A percentile compares a stretch with the other conserved stretches of the same genome.
phyloP scores from a whole-genome alignment of 2,888 invertebrate species.

The Bellardia pandia region DNA sequence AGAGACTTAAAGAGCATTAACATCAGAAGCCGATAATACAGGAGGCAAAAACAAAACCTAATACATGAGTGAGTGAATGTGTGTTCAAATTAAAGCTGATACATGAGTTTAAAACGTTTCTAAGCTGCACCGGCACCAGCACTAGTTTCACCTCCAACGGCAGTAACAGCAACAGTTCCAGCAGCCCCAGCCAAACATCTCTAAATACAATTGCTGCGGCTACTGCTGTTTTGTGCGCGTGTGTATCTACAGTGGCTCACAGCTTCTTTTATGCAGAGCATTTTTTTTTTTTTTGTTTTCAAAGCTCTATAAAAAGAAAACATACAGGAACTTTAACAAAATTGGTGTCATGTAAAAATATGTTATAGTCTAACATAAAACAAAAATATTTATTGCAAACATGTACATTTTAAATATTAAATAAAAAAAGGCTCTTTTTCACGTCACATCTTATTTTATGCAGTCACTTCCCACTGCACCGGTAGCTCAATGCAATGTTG shows the following conservation, averaged over 20 bases:
- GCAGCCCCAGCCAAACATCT: conserved; percentile 17
- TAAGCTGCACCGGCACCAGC: conserved; percentile 62
- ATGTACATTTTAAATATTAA: too few species aligned
- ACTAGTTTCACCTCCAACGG: conserved; percentile 19
- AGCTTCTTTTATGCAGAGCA: too few species aligned
- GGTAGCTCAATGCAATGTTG: too few species aligned
- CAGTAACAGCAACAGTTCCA: conserved; percentile 19
- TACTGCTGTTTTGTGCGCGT: conserved; percentile 22
- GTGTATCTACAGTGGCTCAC: not conserved
- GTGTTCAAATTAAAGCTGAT: conserved; percentile 47
- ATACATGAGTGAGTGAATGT: not conserved
- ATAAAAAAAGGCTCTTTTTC: too few species aligned
- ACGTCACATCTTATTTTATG: too few species aligned
- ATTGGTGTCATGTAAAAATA: too few species aligned
- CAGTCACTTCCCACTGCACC: too few species aligned
- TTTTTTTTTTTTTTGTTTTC: too few species aligned
- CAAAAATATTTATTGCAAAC: too few species aligned
- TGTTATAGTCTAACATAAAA: too few species aligned
- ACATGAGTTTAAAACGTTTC: conserved; percentile 49
- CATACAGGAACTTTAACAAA: too few species aligned
- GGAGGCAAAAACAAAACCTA: conserved; percentile 11
- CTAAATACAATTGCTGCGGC: conserved; percentile 14
- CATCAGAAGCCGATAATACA: conserved; percentile 47
- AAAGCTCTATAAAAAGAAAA: too few species aligned
- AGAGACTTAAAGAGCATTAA: conserved; percentile 42